Conservation (phyloP, 2,113 vertebrate genomes). For the Ranitomeya variabilis region DNA sequence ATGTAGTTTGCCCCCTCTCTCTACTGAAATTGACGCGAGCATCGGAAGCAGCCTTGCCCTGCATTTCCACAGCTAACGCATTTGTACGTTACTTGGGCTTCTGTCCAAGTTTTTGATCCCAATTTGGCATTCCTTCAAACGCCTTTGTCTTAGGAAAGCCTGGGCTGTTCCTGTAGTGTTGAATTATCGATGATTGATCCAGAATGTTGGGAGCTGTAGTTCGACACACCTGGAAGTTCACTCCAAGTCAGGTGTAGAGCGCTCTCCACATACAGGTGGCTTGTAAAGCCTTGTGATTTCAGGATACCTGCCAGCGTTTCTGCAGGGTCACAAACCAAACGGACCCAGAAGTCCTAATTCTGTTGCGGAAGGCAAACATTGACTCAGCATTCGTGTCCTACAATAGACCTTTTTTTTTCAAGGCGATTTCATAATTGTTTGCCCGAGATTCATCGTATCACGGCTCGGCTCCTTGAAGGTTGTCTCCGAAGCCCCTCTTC, state of each 20-base stretch:
- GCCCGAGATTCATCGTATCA: conserved; percentile 34
- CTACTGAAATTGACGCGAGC: neutral
- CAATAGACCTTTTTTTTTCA: conserved; percentile 19
- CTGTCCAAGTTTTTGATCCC: neutral
- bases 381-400: conserved; percentile 18
- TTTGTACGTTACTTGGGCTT: neutral
- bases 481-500: conserved; percentile 16
- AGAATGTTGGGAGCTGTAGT: neutral
- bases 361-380: conserved; percentile 43
- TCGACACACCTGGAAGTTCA: neutral
- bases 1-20: no score
- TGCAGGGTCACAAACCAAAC: conserved; percentile 20
- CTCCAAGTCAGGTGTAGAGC: neutral
- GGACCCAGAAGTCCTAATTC: conserved; percentile 28
- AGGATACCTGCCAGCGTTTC: conserved; percentile 16
- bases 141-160: neutral
- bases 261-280: neutral
- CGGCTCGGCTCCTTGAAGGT: conserved; percentile 23
- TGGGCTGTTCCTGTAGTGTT: neutral
- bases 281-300: neutral
- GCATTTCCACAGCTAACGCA: neutral
- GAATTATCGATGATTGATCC: neutral
- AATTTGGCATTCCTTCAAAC: neutral
- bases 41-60: neutral
- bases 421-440: conserved; percentile 52